A percentile compares a stretch with the other conserved stretches of the same genome.
Conservation (phyloP, 2,113 vertebrate genomes). For the Thalassarche chlororhynchos region DNA sequence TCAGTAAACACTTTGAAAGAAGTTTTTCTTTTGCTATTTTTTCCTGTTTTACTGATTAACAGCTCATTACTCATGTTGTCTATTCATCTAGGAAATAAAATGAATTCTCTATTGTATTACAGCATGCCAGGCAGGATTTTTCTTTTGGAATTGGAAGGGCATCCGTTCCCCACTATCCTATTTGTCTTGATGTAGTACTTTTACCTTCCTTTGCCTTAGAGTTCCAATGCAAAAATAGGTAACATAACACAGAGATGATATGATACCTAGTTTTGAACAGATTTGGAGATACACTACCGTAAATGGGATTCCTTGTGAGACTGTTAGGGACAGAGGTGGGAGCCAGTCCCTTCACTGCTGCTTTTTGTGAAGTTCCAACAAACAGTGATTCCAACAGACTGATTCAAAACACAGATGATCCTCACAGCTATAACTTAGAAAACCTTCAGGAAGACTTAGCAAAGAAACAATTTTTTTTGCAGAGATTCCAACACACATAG, state of each 20-base stretch:
- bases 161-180: not conserved
- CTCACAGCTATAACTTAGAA: not conserved
- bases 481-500: not conserved
- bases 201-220: not conserved
- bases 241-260: not conserved
- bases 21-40: not conserved
- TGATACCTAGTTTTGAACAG: not conserved
- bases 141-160: not conserved
- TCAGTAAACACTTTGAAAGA: constrained; percentile 51
- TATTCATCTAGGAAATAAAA: constrained; percentile 14
- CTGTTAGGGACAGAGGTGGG: not conserved
- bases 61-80: not conserved
- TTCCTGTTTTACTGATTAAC: constrained; percentile 34
- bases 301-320: not conserved
- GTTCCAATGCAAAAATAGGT: not conserved
- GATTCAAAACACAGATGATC: not conserved
- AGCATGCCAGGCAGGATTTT: not conserved
- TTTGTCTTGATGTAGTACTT: not conserved
- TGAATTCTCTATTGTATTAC: not conserved
- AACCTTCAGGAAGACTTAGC: not conserved
- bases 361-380: not conserved
- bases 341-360: not conserved
- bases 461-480: not conserved
- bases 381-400: not conserved
- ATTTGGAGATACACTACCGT: not conserved